Percentiles rank a stretch among this genome's conserved stretches.
Evolutionary conservation across 2,888 invertebrate genomes (phyloP).

Genomic region (Anagyrus pseudococci): DNA sequence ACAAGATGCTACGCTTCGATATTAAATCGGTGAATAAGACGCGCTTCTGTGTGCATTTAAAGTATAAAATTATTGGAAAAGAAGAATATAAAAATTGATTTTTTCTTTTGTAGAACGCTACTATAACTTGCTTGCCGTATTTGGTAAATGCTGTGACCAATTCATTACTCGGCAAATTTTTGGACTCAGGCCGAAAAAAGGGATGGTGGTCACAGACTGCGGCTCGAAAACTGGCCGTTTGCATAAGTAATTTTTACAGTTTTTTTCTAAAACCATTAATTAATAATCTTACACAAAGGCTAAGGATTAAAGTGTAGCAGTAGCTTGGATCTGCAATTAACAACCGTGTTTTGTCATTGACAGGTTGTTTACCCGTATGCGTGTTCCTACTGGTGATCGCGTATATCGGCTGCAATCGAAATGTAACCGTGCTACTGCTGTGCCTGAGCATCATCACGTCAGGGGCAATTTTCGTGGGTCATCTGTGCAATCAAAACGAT

Average conservation of each 20-base stretch:
- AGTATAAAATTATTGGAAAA: no score
- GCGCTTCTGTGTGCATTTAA: no score
- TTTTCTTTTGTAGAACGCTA: conserved; percentile 47
- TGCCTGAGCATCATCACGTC: conserved; percentile 50
- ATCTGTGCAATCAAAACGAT: conserved; percentile 57
- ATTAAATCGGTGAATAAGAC: conserved; percentile 53
- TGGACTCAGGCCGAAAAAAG: conserved; percentile 52
- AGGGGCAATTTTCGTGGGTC: conserved; percentile 56
- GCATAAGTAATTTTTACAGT: conserved; percentile 48
- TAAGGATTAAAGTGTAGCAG: neutral
- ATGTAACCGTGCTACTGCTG: conserved; percentile 46
- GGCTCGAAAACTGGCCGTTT: conserved; percentile 55
- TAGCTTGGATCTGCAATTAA: neutral
- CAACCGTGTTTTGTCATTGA: no score
- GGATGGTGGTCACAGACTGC: conserved; percentile 53
- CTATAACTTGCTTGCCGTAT: conserved; percentile 54
- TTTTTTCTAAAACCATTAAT: neutral
- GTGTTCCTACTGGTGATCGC: conserved; percentile 51
- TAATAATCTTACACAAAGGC: neutral
- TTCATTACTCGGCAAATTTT: conserved; percentile 48
- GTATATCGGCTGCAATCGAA: conserved; percentile 52
- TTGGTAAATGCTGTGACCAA: conserved; percentile 51
- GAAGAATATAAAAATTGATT: neutral
- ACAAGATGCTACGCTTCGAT: conserved; percentile 61
- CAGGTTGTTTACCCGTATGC: conserved; percentile 53